A percentile compares a stretch with the other conserved stretches of the same genome.
These are phyloP conservation scores for Trochalopteron elliotii DNA, from an alignment of 2,113 vertebrate genomes.

Conservation along the genomic window DNA sequence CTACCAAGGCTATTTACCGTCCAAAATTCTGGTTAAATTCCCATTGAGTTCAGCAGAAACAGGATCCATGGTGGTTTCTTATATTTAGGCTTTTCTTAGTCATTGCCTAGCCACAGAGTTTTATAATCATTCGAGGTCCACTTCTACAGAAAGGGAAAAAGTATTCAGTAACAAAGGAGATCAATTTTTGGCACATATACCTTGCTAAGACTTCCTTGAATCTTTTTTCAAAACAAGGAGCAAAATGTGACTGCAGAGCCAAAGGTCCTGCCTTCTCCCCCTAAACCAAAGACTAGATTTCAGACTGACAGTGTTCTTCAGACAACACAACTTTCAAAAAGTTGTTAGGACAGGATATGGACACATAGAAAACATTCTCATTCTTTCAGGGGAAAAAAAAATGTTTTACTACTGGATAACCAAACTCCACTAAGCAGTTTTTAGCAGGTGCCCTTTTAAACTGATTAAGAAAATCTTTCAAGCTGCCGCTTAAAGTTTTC, in stretches of 20 bases:
- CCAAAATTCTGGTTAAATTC: constrained; percentile 16
- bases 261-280: not conserved
- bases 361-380: not conserved
- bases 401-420: not conserved
- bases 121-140: not conserved
- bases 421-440: not conserved
- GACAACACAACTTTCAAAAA: not conserved
- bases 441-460: not conserved
- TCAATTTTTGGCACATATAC: not conserved
- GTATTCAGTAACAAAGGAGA: not conserved
- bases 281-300: not conserved
- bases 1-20: not conserved
- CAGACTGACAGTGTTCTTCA: not conserved
- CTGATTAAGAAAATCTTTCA: not conserved
- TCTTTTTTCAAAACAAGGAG: not conserved
- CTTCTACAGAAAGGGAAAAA: not conserved
- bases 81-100: constrained; percentile 8
- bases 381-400: not conserved
- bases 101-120: not conserved
- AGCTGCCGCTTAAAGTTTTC: not conserved
- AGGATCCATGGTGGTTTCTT: not conserved
- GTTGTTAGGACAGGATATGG: not conserved
- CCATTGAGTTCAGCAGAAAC: constrained; percentile 48
- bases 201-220: not conserved
- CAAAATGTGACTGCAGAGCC: not conserved